Evolutionary conservation across 92 coral and sea anemone species (phyloP).

Genomic region (Virgularia gustaviana): DNA sequence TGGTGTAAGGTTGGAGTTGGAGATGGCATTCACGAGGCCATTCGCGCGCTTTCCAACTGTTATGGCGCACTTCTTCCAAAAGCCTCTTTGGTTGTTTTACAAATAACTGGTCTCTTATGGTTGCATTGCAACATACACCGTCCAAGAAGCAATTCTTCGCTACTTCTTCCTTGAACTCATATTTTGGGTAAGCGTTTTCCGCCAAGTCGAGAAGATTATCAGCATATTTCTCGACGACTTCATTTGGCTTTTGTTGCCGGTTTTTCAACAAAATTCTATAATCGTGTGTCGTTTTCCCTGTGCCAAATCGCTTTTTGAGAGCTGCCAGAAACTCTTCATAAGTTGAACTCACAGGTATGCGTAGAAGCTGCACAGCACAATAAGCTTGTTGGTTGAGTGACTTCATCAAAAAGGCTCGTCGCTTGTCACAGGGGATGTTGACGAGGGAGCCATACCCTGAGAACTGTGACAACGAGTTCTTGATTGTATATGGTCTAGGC

Average conservation of each 20-base stretch:
- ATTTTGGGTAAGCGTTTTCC: constrained; percentile 56
- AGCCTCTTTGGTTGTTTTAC: no score
- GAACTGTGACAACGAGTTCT: constrained; percentile 54
- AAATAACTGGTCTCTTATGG: no score
- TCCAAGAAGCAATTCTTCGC: not conserved
- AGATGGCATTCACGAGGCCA: no score
- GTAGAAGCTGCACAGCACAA: constrained; percentile 49
- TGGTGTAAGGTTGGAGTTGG: no score
- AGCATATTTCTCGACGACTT: constrained; percentile 37
- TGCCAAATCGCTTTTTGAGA: constrained; percentile 31
- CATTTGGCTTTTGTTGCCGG: no score
- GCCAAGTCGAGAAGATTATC: constrained; percentile 42
- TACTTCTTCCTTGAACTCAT: not conserved
- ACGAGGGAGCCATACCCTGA: constrained; percentile 39
- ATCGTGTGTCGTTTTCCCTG: constrained; percentile 33
- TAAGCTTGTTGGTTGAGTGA: constrained; percentile 39
- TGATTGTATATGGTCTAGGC: constrained; percentile 14
- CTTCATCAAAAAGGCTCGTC: constrained; percentile 36
- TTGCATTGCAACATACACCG: no score
- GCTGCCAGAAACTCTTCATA: constrained; percentile 35
- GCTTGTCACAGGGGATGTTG: not conserved
- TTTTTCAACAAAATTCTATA: constrained; percentile 20
- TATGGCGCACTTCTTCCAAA: no score
- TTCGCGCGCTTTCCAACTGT: no score
- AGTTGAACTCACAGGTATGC: constrained; percentile 23